Base-by-base conservation (phyloP, 2,797 vertebrate species). In the Agapornis canus region DNA sequence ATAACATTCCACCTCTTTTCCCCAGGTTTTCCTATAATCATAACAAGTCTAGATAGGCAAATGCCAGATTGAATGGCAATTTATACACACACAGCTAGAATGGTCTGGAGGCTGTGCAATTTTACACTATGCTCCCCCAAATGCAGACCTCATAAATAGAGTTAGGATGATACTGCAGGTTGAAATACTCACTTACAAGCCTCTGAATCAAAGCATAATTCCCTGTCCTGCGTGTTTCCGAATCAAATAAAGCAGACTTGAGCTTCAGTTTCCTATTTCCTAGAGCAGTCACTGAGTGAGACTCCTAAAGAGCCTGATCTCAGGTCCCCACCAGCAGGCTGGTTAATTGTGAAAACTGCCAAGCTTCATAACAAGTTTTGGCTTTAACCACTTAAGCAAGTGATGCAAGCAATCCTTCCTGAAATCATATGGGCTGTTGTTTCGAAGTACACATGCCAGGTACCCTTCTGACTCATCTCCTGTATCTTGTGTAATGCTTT, bases 1-100 rank as follows among this genome's bases (percentile, higher is more conserved):
- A 73, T 71, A 3, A 37, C 25, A 47, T 51, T 47, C 79, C 75
- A 59, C 7, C 45, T 60, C 73, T 56, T 72, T 54, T 11, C 25
- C n/a, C 8, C 23, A 52, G 23, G 29, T 42, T 57, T 23, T 87
- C 51, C 45, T 8, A 25, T 0, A 56, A 73, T 13, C 19, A 2
- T 9, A 52, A 32, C 42, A 2, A 60, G 11, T 7, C 19, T 45
- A 48, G 31, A 43, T 42, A 10, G 7, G 2, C 0, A 52, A 45
- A 13, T 3, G 15, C 1, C 5, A 32, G n/a, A 49, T 0, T 23
- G 48, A 86, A 31, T 0, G 49, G 21, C 54, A 71, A n/a, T 49
- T 76, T 45, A 70, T 37, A 10, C 0, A 0, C 47, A 16, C 19
- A 21, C 2, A 4, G 32, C 48, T 45, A 7, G 70, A 61, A 8